Base-by-base conservation (phyloP, 1,140 invertebrate genomes). In the Ridgeia piscesae region DNA sequence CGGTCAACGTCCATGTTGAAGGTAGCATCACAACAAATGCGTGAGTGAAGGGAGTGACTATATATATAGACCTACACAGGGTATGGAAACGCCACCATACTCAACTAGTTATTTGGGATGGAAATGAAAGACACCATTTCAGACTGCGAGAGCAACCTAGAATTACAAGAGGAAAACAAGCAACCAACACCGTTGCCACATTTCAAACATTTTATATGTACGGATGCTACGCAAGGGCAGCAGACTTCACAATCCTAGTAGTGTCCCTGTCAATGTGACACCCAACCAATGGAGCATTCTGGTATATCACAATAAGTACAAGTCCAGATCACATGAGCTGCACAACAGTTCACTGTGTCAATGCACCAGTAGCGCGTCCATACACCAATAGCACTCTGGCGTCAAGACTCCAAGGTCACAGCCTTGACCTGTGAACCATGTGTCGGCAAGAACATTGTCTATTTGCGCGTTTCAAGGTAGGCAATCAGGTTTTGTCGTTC, bases 401-500 rank as follows among this genome's bases (percentile, higher is more conserved):
- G 58, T 77, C 58, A 77, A 77, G 14, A 50, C 8, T 50, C 48
- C 8, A 50, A 50, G 2, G 58, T 77, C 58, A 77, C 17, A 50
- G 48, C 48, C 48, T 11, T 50, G 58, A 31, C 58, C 58, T 31
- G 27, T 77, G 58, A 77, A 77, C 58, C 8, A 77, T 21, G 27
- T 21, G 58, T 50, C 8, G 58, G 58, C 58, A 77, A 77, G 58
- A 77, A 21, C 58, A 77, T 77, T 21, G 17, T 77, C 58, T 77
- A 77, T 77, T 77, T 77, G 58, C 58, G 58, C 14, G 58, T 77
- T 77, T 77, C 58, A 31, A 99, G 96, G 96, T 99, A 99, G 92
- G 99, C 98, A 95, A 99, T 99, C 88, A 99, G 97, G 96, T 99
- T 98, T 17, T 97, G 98, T 94, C 99, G 97, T 95, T 99, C 99